phyloP scores from a whole-genome alignment of 2,888 invertebrate species.

The Podabrus alpinus region DNA sequence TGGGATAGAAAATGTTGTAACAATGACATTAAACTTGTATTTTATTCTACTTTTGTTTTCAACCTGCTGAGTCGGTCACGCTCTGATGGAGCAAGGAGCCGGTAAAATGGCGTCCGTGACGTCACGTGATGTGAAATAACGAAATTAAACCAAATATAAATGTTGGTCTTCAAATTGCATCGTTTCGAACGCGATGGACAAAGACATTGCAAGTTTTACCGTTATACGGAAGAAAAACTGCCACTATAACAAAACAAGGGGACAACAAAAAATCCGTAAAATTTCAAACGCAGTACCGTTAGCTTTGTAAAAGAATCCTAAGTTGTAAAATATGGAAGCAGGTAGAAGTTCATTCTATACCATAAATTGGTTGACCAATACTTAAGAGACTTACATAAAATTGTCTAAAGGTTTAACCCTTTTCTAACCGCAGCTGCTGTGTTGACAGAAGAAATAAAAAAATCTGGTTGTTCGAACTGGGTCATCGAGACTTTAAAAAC shows the following conservation, averaged over 20 bases:
- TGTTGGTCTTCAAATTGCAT: neutral
- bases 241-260: neutral
- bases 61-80: conserved; percentile 43
- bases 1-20: conserved; percentile 15
- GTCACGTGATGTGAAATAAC: conserved; percentile 6
- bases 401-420: conserved; percentile 2
- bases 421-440: neutral
- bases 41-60: conserved; percentile 42
- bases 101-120: conserved; percentile 31
- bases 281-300: conserved; percentile 8
- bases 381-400: neutral
- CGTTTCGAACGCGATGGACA: neutral
- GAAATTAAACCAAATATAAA: neutral
- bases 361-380: conserved; percentile 1
- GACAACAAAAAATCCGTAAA: conserved; percentile 14
- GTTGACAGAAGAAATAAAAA: neutral
- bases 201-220: conserved; percentile 5
- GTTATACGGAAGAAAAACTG: conserved; percentile 12
- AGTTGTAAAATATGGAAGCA: conserved; percentile 22
- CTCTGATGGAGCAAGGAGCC: conserved; percentile 45
- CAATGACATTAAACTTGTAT: conserved; percentile 45
- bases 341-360: conserved; percentile 14
- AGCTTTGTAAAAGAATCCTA: conserved; percentile 9
- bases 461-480: neutral
- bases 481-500: neutral